These are phyloP conservation scores for Haemorhous mexicanus DNA, from an alignment of 2,113 vertebrate genomes.

Conservation along the genomic window DNA sequence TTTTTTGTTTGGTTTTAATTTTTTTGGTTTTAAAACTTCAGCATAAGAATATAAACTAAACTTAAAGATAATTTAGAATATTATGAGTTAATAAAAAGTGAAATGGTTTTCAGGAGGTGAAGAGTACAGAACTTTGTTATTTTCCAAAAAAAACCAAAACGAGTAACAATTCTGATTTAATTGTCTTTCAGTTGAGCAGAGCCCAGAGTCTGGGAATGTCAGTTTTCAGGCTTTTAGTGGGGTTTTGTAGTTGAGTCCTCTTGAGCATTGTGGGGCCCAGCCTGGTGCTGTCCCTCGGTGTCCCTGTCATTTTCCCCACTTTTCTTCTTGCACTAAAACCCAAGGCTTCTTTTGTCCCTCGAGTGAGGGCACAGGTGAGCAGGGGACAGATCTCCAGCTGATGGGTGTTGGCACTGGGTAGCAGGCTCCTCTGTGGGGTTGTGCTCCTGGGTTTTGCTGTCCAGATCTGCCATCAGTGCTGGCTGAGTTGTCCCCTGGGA, in stretches of 20 bases:
- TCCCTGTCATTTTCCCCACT: background rate
- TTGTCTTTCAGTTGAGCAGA: background rate
- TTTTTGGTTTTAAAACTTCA: background rate
- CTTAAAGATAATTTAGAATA: background rate
- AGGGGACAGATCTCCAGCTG: too few species aligned
- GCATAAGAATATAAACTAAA: background rate
- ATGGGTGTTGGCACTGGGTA: background rate
- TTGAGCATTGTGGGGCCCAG: fast-evolving
- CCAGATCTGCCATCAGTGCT: fast-evolving
- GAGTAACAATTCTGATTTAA: background rate
- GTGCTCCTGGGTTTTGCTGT: background rate
- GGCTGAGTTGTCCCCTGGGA: background rate
- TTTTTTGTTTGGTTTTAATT: background rate
- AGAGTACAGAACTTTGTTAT: background rate
- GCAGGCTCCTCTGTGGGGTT: background rate
- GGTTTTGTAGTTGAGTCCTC: background rate
- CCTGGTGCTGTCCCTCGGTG: background rate
- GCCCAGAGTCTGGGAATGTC: background rate
- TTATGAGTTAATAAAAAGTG: background rate
- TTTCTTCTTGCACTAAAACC: background rate
- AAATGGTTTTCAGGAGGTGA: background rate
- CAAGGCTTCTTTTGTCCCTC: background rate
- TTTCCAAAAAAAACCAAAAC: background rate
- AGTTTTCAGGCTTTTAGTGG: background rate
- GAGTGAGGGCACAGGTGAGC: background rate